Evolutionary conservation across 1,140 invertebrate genomes (phyloP), one percentile per base, ranked within the genome.

Genomic region (Penaeus chinensis): DNA sequence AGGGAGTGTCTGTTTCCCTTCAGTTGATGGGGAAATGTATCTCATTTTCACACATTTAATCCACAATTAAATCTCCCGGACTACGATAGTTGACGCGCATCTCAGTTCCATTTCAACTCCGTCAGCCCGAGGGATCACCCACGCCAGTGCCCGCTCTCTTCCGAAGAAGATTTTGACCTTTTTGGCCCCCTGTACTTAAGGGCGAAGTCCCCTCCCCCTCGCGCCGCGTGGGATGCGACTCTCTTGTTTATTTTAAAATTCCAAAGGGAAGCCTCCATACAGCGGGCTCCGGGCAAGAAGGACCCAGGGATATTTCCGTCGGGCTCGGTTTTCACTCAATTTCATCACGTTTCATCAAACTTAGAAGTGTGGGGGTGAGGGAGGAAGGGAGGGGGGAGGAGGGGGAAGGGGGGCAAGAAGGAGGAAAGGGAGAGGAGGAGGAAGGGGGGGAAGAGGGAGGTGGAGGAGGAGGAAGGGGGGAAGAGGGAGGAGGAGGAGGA

Each of bases 11-110:
- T 87, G 80, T 87, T 83, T 83, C 71, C 86, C 81, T 82, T 82
- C 86, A 87, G 61, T 87, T 69, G 80, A 76, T 32, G 80, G 37
- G 85, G 85, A 87, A 87, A 87, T 87, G 86, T 87, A 83, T 76
- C 86, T 87, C 86, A 87, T 86, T 87, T 87, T 87, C 86, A 82
- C 86, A 76, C 86, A 87, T 87, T 87, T 87, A 87, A 87, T 87
- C 86, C 86, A 87, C 86, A 87, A 87, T 87, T 87, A 87, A 87
- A 87, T 87, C 86, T 87, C 69, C 10, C 60, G 47, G 69, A 82
- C 71, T 81, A 65, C 86, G 71, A 87, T 87, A 83, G 80, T 83
- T 87, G 80, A 65, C 85, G 54, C 69, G 61, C 86, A 78, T 87
- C 86, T 82, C 86, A 82, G 80, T 81, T 83, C 81, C 86, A 82